Evolutionary conservation across 2,797 vertebrate species (phyloP).

Genomic region (Fistularia tabacaria): DNA sequence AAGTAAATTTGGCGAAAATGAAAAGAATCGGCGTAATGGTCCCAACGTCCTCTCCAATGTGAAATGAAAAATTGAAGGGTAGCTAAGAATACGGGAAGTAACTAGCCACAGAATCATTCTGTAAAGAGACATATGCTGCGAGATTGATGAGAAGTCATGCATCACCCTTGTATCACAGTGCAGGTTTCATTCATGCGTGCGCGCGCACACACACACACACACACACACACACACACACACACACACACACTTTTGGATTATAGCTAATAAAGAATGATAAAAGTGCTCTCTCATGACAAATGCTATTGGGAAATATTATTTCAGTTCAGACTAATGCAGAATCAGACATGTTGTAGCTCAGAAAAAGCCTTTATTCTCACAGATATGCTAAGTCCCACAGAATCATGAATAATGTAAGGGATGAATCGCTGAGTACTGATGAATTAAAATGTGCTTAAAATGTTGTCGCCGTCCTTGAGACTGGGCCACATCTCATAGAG

Average conservation of each 20-base stretch:
- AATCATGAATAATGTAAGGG: slow-evolving; percentile 26
- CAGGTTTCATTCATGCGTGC: neutral
- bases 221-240: too few relatives aligned
- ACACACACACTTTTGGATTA: too few relatives aligned
- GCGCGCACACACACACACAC: too few relatives aligned
- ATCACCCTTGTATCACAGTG: neutral
- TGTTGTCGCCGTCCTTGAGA: slow-evolving; percentile 21
- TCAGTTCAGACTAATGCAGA: slow-evolving; percentile 16
- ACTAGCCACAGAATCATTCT: slow-evolving; percentile 34
- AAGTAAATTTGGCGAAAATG: slow-evolving; percentile 51
- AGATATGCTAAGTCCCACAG: slow-evolving; percentile 7
- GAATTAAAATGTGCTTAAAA: slow-evolving; percentile 26
- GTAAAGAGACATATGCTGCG: slow-evolving; percentile 11
- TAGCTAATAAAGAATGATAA: neutral
- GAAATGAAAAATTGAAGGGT: slow-evolving; percentile 29
- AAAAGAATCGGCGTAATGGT: slow-evolving; percentile 43
- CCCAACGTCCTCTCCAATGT: slow-evolving; percentile 33
- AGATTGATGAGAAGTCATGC: slow-evolving; percentile 26
- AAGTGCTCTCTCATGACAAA: slow-evolving; percentile 17
- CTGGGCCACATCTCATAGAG: slow-evolving; percentile 40
- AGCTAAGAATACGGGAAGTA: slow-evolving; percentile 45
- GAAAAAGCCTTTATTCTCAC: slow-evolving; percentile 10
- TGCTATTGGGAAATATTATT: neutral
- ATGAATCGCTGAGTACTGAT: slow-evolving; percentile 23
- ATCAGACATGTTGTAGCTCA: neutral